These are phyloP conservation scores for Lacerta agilis DNA, from an alignment of 2,797 vertebrate species.

Conservation along the genomic window DNA sequence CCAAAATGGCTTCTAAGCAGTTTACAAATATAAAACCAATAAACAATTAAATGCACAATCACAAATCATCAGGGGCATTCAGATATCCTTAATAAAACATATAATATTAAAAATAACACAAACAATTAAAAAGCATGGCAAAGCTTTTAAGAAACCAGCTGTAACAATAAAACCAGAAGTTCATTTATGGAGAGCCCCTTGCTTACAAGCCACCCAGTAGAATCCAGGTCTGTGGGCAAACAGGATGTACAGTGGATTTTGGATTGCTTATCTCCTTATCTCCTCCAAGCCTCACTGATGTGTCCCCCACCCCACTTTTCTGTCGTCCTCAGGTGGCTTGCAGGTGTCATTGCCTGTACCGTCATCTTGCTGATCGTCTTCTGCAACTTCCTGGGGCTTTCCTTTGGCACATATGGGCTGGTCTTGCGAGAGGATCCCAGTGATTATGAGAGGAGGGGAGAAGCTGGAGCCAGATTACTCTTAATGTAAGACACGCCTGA, in stretches of 20 bases:
- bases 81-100: too few species aligned
- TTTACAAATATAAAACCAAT: too few species aligned
- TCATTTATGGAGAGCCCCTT: too few species aligned
- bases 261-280: neutral
- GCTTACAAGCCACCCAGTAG: too few species aligned
- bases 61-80: too few species aligned
- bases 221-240: neutral
- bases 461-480: constrained; percentile 77
- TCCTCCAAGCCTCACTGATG: neutral
- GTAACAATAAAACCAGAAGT: too few species aligned
- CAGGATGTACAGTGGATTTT: too few species aligned
- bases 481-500: constrained; percentile 74
- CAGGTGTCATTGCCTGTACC: constrained; percentile 75
- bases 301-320: neutral
- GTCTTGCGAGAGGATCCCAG: constrained; percentile 69
- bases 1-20: too few species aligned
- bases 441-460: constrained; percentile 68
- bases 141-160: too few species aligned
- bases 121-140: too few species aligned
- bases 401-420: constrained; percentile 76
- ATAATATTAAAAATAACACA: too few species aligned
- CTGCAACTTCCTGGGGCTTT: constrained; percentile 77
- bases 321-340: constrained; percentile 76
- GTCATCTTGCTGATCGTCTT: constrained; percentile 77
- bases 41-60: too few species aligned